Conservation (phyloP, 64 coral and sea anemone genomes). For the Platygyra sinensis region DNA sequence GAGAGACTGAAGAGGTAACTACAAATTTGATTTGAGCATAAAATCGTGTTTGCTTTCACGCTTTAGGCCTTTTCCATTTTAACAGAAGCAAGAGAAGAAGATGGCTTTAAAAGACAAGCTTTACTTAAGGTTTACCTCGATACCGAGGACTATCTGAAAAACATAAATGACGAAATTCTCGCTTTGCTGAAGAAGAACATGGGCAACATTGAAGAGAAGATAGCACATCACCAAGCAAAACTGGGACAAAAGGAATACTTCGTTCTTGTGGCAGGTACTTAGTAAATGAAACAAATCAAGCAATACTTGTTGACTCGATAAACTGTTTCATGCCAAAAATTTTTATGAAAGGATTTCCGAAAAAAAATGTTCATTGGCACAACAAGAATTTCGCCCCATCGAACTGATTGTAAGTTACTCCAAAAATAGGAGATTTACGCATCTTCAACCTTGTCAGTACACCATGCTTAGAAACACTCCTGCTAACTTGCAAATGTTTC, state of each 20-base stretch:
- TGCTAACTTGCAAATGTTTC: too few relatives aligned
- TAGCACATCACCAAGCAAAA: background rate
- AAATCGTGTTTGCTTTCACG: background rate
- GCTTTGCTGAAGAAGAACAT: background rate
- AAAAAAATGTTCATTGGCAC: too few relatives aligned
- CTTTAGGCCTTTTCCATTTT: background rate
- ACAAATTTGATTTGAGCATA: too few relatives aligned
- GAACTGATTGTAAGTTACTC: too few relatives aligned
- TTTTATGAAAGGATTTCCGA: too few relatives aligned
- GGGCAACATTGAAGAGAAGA: background rate
- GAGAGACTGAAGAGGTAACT: too few relatives aligned
- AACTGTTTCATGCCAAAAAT: too few relatives aligned
- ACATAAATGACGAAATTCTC: background rate
- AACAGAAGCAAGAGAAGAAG: background rate
- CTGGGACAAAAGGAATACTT: background rate
- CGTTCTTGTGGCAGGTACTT: background rate
- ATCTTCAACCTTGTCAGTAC: too few relatives aligned
- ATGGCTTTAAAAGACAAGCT: background rate
- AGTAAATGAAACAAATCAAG: background rate
- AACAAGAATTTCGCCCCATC: too few relatives aligned
- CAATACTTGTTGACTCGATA: too few relatives aligned
- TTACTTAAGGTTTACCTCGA: background rate
- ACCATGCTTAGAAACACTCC: too few relatives aligned
- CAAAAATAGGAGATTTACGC: too few relatives aligned
- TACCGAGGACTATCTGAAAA: background rate